Percentiles rank a stretch among this genome's conserved stretches.
Evolutionary conservation across 1,140 invertebrate species (phyloP).

Genomic region (Octopus sinensis): DNA sequence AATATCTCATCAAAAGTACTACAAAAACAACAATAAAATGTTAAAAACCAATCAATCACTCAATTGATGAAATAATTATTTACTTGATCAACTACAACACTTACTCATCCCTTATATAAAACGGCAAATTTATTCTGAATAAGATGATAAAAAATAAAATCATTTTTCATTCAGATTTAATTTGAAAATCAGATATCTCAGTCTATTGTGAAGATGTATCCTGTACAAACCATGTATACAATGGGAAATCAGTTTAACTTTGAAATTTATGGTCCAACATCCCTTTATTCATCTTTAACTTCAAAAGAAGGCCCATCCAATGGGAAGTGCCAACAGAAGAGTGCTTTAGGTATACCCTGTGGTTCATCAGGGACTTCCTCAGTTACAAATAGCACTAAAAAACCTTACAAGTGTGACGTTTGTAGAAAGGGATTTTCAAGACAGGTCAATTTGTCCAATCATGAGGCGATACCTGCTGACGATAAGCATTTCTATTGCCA

Average conservation of each 20-base stretch:
- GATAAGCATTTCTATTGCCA: conserved; percentile 21
- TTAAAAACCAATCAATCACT: too few species aligned
- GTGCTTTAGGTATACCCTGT: background rate
- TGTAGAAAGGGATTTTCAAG: conserved; percentile 22
- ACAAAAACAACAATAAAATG: too few species aligned
- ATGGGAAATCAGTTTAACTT: conserved; percentile 8
- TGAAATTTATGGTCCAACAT: background rate
- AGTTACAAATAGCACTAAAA: conserved; percentile 6
- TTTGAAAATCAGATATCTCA: background rate
- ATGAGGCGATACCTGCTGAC: conserved; percentile 16
- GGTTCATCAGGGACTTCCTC: background rate
- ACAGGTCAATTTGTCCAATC: conserved; percentile 13
- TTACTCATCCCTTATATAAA: too few species aligned
- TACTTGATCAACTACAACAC: too few species aligned
- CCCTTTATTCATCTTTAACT: background rate
- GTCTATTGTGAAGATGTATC: conserved; percentile 1
- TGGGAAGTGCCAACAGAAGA: background rate
- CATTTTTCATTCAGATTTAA: too few species aligned
- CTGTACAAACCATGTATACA: background rate
- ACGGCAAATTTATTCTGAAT: too few species aligned
- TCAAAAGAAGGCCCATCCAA: background rate
- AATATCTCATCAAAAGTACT: too few species aligned
- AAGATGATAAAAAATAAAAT: too few species aligned
- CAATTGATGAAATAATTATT: too few species aligned
- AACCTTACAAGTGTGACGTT: conserved; percentile 18